Evolutionary conservation across 2,888 invertebrate species (phyloP), one percentile per base, ranked within the genome.

Genomic region (Ophion slaviceki): DNA sequence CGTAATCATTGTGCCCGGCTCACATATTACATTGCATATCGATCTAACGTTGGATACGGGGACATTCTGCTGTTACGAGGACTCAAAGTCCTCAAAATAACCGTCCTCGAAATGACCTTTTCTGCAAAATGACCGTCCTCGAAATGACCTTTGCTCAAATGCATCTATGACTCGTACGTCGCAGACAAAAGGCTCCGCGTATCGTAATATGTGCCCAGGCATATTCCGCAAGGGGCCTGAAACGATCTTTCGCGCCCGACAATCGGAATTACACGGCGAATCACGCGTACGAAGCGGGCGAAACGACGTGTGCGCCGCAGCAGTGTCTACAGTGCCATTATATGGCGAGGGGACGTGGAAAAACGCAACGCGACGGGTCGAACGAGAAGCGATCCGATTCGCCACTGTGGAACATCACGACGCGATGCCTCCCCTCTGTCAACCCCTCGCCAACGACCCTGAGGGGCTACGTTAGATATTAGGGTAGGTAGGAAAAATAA

Each of bases 261-360:
- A 88, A 89, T 88, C 84, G 87, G 84, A 90, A 90, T 90, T 90
- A 90, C 88, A 90, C 89, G 89, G 87, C 88, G 88, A 89, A 89
- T 90, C 87, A 88, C 89, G 83, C 74, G 47, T 47, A 47, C 14
- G 47, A 1, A 47, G 47, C 47, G 47, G 78, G 80, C 80, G 80
- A 82, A 61, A 80, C 76, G 78, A 84, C 80, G 80, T 71, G 81
- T 64, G 75, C 64, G 28, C 47, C 64, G 10, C 11, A 11, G 14
- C 47, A 53, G 53, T 62, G 24, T 61, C 45, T 32, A 45, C 36
- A 64, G 68, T 36, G 53, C 28, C 40, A 47, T 53, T 24, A 71
- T 59, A 47, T 0, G 47, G 72, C 62, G 47, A 64, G 57, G 64
- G 82, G 79, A 71, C 78, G 47, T 3, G 4, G 47, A 70, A 67